Percentiles rank a stretch among this genome's conserved stretches.
phyloP scores from a whole-genome alignment of 2,888 invertebrate genomes.

The Epirrhoe tristata region DNA sequence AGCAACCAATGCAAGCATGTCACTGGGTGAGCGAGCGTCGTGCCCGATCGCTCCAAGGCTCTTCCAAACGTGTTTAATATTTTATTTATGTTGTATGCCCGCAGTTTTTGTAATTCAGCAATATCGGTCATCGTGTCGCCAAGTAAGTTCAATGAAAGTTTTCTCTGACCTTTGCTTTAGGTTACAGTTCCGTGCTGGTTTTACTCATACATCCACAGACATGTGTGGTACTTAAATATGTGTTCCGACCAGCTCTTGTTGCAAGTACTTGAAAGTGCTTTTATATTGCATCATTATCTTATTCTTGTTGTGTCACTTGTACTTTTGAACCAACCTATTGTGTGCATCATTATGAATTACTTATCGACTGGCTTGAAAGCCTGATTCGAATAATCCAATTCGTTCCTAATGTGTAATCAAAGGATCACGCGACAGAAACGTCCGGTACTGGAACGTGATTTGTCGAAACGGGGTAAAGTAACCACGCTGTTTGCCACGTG shows the following conservation, averaged over 20 bases:
- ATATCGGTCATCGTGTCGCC: slow-evolving; percentile 36
- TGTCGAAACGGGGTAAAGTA: slow-evolving; percentile 56
- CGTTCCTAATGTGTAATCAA: slow-evolving; percentile 54
- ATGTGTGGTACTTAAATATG: background rate
- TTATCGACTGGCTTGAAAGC: slow-evolving; percentile 6
- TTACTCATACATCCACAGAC: background rate
- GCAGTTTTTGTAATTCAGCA: slow-evolving; percentile 28
- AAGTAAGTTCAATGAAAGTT: slow-evolving; percentile 22
- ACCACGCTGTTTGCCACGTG: slow-evolving; percentile 60
- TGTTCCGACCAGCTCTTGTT: background rate
- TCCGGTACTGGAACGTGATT: slow-evolving; percentile 56
- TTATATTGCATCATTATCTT: too few species aligned
- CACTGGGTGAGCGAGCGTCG: slow-evolving; percentile 45
- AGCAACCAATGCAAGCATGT: slow-evolving; percentile 44
- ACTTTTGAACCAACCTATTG: too few species aligned
- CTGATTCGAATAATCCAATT: slow-evolving; percentile 37
- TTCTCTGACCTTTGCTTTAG: slow-evolving; percentile 18
- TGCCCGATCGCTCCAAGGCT: slow-evolving; percentile 32
- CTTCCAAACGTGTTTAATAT: slow-evolving; percentile 39
- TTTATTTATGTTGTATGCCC: slow-evolving; percentile 35
- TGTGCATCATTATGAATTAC: too few species aligned
- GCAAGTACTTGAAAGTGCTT: background rate
- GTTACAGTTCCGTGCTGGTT: background rate
- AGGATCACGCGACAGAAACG: slow-evolving; percentile 52
- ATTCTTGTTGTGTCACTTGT: too few species aligned